Percentiles rank a stretch among this genome's conserved stretches.
These are phyloP conservation scores for Synanthedon myopaeformis DNA, from an alignment of 2,888 invertebrate genomes.

Conservation along the genomic window DNA sequence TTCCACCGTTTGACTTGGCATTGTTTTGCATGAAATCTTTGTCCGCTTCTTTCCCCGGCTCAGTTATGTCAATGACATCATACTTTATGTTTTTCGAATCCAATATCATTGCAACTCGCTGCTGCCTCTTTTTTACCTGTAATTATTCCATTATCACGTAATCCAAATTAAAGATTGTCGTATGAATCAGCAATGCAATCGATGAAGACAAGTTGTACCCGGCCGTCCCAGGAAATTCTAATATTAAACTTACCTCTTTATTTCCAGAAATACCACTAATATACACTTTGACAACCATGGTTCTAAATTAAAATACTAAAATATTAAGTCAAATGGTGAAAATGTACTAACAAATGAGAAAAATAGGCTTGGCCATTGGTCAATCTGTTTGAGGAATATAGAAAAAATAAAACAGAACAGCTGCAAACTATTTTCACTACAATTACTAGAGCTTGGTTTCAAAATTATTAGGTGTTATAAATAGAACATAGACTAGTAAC, in stretches of 20 bases:
- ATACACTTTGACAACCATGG: conserved; percentile 92
- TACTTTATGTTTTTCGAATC: conserved; percentile 92
- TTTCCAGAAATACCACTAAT: conserved; percentile 93
- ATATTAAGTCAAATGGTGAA: conserved; percentile 33
- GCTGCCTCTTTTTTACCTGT: conserved; percentile 96
- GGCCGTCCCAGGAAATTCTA: conserved; percentile 48
- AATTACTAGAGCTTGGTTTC: not conserved
- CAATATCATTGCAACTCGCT: conserved; percentile 91
- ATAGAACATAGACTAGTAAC: too few relatives aligned
- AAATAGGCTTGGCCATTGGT: conserved; percentile 68
- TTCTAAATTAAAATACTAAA: conserved; percentile 30
- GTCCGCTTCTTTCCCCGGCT: conserved; percentile 88
- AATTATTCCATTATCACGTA: conserved; percentile 43
- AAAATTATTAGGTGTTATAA: too few relatives aligned
- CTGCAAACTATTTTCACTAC: not conserved
- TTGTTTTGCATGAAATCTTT: conserved; percentile 94
- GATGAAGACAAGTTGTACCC: conserved; percentile 35
- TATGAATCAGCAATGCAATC: conserved; percentile 51
- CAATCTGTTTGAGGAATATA: conserved; percentile 18
- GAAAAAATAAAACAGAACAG: conserved; percentile 1
- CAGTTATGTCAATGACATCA: conserved; percentile 93
- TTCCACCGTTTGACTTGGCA: conserved; percentile 79
- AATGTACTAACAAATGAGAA: conserved; percentile 38
- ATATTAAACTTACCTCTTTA: conserved; percentile 83
- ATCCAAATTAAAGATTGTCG: conserved; percentile 38